Conservation (phyloP, 2,113 vertebrate genomes). For the Erpornis zantholeuca region DNA sequence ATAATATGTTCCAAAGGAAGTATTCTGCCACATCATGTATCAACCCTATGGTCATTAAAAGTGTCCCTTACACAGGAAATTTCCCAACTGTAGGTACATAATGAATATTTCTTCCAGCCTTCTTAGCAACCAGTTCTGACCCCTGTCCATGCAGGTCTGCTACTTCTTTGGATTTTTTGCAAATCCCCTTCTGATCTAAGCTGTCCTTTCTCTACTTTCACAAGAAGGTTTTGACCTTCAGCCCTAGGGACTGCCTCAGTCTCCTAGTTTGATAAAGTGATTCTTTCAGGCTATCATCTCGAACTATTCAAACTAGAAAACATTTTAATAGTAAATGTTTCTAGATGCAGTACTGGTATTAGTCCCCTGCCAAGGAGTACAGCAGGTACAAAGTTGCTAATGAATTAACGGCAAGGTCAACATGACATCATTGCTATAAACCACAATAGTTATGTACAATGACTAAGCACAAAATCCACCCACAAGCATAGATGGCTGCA, state of each 20-base stretch:
- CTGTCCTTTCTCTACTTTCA: neutral
- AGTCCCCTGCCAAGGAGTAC: neutral
- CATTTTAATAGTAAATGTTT: neutral
- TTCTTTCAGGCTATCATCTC: neutral
- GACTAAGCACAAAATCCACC: neutral
- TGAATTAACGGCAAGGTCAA: neutral
- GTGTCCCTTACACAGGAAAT: neutral
- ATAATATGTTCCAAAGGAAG: neutral
- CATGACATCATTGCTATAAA: neutral
- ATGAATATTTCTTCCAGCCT: neutral
- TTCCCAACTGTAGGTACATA: neutral
- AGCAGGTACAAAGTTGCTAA: neutral
- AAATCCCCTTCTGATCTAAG: neutral
- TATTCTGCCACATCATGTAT: neutral
- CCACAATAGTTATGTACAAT: neutral
- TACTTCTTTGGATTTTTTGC: neutral
- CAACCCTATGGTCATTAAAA: neutral
- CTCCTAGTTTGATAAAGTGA: neutral
- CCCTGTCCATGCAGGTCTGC: too few relatives aligned
- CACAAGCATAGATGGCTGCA: neutral
- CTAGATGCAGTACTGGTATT: neutral
- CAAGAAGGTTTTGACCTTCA: neutral
- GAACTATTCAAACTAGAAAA: neutral
- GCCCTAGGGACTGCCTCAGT: neutral
- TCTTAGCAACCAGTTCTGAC: neutral